phyloP scores from a whole-genome alignment of 2,113 vertebrate species.

The Pao palembangensis region DNA sequence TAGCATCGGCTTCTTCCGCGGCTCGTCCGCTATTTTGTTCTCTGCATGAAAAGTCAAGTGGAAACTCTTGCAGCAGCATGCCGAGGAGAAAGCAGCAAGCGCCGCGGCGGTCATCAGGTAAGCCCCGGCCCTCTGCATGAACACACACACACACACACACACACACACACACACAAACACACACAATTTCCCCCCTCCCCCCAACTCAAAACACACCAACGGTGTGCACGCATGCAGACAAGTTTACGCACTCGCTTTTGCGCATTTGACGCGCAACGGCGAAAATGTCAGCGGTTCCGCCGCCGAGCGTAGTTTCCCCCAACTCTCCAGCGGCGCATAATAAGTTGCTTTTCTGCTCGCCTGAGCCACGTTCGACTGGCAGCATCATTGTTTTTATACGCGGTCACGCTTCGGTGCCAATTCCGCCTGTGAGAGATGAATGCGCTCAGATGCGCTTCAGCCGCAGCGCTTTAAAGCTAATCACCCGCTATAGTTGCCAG shows the following conservation, averaged over 20 bases:
- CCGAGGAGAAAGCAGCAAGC: constrained; percentile 97
- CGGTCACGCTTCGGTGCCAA: constrained; percentile 25
- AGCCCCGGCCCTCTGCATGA: constrained; percentile 44
- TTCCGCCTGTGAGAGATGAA: constrained; percentile 18
- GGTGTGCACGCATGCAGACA: neutral
- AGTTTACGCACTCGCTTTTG: too few species aligned
- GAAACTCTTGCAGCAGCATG: constrained; percentile 86
- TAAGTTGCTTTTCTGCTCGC: constrained; percentile 18
- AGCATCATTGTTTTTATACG: constrained; percentile 22
- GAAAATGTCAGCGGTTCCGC: neutral
- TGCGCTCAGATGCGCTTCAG: constrained; percentile 18
- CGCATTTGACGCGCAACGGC: too few species aligned
- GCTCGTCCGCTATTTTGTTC: constrained; percentile 62
- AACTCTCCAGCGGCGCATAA: neutral
- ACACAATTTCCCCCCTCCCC: neutral
- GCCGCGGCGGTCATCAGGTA: constrained; percentile 93
- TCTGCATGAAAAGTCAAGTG: constrained; percentile 87
- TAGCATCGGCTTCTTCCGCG: constrained; percentile 49
- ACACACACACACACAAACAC: constrained; percentile 1
- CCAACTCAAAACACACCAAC: neutral
- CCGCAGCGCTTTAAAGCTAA: constrained; percentile 28
- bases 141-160: constrained; percentile 2
- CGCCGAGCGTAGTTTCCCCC: neutral
- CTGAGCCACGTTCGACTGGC: constrained; percentile 15
- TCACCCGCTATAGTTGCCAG: constrained; percentile 19